These are phyloP conservation scores for Leptinotarsa juncta DNA, from an alignment of 2,888 invertebrate species.

Conservation along the genomic window DNA sequence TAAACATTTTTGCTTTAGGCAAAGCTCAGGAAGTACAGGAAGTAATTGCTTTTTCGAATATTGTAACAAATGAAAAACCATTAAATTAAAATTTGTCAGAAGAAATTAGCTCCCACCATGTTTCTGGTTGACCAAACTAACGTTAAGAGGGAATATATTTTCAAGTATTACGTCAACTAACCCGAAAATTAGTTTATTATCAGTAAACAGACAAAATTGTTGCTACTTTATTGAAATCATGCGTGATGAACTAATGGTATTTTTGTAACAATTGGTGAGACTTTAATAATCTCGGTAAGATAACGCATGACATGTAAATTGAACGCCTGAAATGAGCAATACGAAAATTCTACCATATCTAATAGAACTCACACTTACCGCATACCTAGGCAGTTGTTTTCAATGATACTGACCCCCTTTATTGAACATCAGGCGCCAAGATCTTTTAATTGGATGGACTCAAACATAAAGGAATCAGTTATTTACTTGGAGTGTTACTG, in stretches of 20 bases:
- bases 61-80: no score
- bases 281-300: background rate
- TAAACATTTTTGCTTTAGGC: no score
- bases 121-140: no score
- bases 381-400: conserved; percentile 2
- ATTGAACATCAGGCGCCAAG: background rate
- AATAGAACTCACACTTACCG: background rate
- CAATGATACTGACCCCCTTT: background rate
- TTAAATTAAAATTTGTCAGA: no score
- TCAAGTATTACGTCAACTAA: no score
- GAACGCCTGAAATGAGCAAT: background rate
- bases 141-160: background rate
- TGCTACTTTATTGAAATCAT: no score
- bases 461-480: background rate
- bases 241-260: background rate
- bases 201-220: no score
- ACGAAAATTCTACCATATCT: background rate
- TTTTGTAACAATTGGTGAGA: background rate
- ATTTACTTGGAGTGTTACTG: no score
- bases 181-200: no score
- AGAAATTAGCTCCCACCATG: no score
- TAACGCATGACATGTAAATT: background rate
- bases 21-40: no score
- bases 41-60: no score
- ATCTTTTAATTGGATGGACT: background rate